phyloP scores from a whole-genome alignment of 2,113 vertebrate genomes.

The Cercocebus atys region DNA sequence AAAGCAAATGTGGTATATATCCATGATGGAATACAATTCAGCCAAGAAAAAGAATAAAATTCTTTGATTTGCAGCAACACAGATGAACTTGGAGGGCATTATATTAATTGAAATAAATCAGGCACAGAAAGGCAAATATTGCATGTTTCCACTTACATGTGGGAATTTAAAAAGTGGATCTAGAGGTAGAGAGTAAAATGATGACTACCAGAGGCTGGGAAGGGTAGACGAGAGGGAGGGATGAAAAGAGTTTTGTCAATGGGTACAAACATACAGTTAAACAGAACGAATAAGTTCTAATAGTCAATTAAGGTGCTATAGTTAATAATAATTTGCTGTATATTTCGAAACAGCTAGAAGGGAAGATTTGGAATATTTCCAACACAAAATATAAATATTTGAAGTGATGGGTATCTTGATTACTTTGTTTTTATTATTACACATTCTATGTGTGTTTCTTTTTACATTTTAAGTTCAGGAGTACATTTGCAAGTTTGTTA shows the following conservation, averaged over 20 bases:
- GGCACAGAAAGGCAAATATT: neutral
- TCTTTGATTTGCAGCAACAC: neutral
- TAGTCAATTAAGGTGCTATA: neutral
- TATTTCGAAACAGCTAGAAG: neutral
- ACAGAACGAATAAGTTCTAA: neutral
- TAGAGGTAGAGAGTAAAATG: neutral
- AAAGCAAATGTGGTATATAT: too few relatives aligned
- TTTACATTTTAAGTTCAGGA: too few relatives aligned
- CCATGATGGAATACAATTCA: too few relatives aligned
- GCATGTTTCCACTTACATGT: neutral
- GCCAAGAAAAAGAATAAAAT: too few relatives aligned
- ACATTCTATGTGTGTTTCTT: too few relatives aligned
- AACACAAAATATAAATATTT: neutral
- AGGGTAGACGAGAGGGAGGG: neutral
- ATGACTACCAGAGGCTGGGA: neutral
- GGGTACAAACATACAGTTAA: neutral
- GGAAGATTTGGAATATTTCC: neutral
- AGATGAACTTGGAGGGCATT: neutral
- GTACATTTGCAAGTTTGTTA: too few relatives aligned
- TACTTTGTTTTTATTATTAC: neutral
- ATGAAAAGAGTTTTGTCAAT: neutral
- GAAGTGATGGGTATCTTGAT: neutral
- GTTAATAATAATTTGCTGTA: neutral
- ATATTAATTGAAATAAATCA: neutral
- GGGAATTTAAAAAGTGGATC: neutral